Base-by-base conservation (phyloP, 2,888 invertebrate genomes). In the Nasonovia ribisnigri region DNA sequence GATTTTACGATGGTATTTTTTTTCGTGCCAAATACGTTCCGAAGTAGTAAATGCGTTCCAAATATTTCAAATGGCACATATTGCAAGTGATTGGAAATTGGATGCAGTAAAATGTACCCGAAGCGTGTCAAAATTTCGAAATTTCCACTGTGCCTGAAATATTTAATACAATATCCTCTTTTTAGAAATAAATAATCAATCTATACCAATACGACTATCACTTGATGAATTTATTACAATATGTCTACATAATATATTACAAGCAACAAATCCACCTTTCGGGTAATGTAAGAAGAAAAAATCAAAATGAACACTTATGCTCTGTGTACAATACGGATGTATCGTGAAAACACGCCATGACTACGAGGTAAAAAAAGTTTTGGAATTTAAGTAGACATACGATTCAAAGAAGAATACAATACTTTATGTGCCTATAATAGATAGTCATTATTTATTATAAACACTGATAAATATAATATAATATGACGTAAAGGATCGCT, bases 1-100 rank as follows among this genome's bases (percentile, higher is more conserved):
- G 77, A 77, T 77, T 77, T 77, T 77, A 77, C 77, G 77, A 77
- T 77, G 77, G 77, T 77, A 77, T 77, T 36, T 36, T 77, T 36
- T 36, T 36, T 77, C 36, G 20, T 77, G 36, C 36, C 36, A 8
- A 36, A 36, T 36, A 20, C 36, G 36, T 36, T 36, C 20, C 1
- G 20, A 36, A 20, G 36, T 77, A 77, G 77, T 77, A 77, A 77
- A 77, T 77, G 20, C 20, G 77, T 77, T 77, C 77, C 77, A 77
- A 77, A 36, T 77, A 77, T 77, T 77, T 77, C 77, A 77, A 77
- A 36, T 8, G 36, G 36, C 77, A 77, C 77, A 77, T 36, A n/a
- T 67, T 77, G 77, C 77, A 36, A 77, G 77, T 36, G 77, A 36
- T 77, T 77, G 36, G 20, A 42, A 77, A 77, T 77, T 36, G 20